Base-by-base conservation (phyloP, 1,140 invertebrate genomes). In the Rhyacophila brunnea region DNA sequence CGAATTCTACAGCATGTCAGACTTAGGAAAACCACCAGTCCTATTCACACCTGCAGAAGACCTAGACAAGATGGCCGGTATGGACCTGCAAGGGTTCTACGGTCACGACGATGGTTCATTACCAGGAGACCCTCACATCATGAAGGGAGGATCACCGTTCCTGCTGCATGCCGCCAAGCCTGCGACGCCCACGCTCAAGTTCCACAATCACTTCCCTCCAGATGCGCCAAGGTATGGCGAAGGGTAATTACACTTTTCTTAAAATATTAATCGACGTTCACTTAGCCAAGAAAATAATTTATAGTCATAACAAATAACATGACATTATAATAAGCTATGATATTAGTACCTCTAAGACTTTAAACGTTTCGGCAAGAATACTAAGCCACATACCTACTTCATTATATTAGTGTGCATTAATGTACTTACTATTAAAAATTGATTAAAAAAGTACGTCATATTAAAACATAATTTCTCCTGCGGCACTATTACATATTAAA, bases 1-100 rank as follows among this genome's bases (percentile, higher is more conserved):
- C 32, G 96, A 98, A 80, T 99, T 99, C 78, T 99, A 99, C 77
- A 85, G 89, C 46, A 99, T 99, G 96, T 90, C 89, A 52, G 96
- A 99, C 77, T 79, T 97, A 15, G 81, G 83, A 49, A 98, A 96
- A 78, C 91, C 92, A 28, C 96, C 97, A 1, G 91, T 98, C 18
- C 80, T 99, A 20, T 99, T 99, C 78, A 93, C 92, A 32, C 96
- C 96, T 1, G 90, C 91, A 49, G 93, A 95, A 71, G 91, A 96
- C 68, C 89, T 94, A 55, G 94, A 97, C 70, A 95, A 95, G 83
- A 88, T 93, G 75, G 74, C 73, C 2, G 73, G 72, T 51, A 78
- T 79, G 77, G 76, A 79, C 58, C 77, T 78, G 58, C 89, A 91
- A 76, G 89, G 90, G 63, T 93, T 93, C 78, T 93, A 93, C 74